Conservation (phyloP, 1,140 invertebrate species). For the Hyphantria cunea region DNA sequence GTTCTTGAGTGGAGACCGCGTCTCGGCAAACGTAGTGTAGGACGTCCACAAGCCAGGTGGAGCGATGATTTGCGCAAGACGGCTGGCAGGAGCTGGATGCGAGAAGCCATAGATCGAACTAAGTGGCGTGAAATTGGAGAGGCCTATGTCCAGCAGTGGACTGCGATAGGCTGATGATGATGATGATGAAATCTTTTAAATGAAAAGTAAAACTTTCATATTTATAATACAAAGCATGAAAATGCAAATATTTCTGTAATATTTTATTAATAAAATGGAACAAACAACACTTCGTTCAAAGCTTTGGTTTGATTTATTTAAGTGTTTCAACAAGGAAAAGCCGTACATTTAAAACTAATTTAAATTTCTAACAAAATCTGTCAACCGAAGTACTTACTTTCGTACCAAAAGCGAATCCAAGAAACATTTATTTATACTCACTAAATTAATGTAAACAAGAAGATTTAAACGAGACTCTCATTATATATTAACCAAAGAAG, state of each 20-base stretch:
- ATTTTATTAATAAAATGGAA: neutral
- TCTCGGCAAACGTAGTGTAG: no score
- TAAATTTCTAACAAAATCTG: conserved; percentile 11
- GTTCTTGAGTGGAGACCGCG: no score
- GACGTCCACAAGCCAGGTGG: no score
- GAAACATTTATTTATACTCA: conserved; percentile 54
- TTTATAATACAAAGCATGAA: neutral
- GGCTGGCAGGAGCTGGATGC: no score
- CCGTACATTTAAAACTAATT: neutral
- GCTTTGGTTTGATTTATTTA: neutral
- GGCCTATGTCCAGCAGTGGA: no score
- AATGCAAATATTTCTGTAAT: neutral
- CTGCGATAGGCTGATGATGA: no score
- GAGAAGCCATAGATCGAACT: no score
- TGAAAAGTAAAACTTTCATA: no score
- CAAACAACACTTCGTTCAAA: neutral
- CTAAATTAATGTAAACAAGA: conserved; percentile 71
- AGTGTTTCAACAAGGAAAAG: no score
- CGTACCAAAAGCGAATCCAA: conserved; percentile 19
- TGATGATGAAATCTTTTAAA: no score
- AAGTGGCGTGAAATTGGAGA: no score
- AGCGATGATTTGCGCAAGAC: no score
- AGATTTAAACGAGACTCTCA: conserved; percentile 58
- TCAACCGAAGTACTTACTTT: neutral
- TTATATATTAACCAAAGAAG: conserved; percentile 72